phyloP scores from a whole-genome alignment of 2,888 invertebrate species.

The Caenorhabditis virilis region DNA sequence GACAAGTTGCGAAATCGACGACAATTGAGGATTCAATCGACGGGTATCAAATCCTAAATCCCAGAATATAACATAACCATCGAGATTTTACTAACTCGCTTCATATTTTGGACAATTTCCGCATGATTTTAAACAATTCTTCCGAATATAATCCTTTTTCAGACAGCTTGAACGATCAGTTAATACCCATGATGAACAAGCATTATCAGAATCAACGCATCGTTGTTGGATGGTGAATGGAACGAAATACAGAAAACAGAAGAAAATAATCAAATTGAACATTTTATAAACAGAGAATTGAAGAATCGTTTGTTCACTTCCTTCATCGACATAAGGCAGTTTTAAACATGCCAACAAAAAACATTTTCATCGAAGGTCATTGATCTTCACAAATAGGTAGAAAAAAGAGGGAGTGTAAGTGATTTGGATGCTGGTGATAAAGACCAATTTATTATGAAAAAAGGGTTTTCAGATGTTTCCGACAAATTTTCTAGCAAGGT shows the following conservation, averaged over 20 bases:
- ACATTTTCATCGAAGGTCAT: too few relatives aligned
- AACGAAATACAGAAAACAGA: not conserved
- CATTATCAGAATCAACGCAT: constrained; percentile 22
- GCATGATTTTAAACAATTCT: constrained; percentile 33
- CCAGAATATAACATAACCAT: not conserved
- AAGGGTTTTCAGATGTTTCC: too few relatives aligned
- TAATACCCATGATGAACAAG: constrained; percentile 23
- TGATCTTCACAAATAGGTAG: not conserved
- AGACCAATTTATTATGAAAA: too few relatives aligned
- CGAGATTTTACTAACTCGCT: not conserved
- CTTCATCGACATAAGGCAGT: too few relatives aligned
- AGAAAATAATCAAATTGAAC: not conserved
- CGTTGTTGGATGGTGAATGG: constrained; percentile 3
- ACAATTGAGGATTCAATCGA: constrained; percentile 19
- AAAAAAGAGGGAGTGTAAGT: not conserved
- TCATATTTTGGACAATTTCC: constrained; percentile 25
- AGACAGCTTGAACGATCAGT: constrained; percentile 20
- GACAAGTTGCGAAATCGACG: constrained; percentile 13
- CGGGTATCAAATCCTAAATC: constrained; percentile 19
- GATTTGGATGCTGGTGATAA: not conserved
- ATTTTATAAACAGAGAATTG: too few relatives aligned
- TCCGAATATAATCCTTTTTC: constrained; percentile 32
- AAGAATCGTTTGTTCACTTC: too few relatives aligned
- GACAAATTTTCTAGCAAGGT: too few relatives aligned
- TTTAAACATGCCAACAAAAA: not conserved